Conservation (phyloP, 2,113 vertebrate species). For the Fulmarus glacialis region DNA sequence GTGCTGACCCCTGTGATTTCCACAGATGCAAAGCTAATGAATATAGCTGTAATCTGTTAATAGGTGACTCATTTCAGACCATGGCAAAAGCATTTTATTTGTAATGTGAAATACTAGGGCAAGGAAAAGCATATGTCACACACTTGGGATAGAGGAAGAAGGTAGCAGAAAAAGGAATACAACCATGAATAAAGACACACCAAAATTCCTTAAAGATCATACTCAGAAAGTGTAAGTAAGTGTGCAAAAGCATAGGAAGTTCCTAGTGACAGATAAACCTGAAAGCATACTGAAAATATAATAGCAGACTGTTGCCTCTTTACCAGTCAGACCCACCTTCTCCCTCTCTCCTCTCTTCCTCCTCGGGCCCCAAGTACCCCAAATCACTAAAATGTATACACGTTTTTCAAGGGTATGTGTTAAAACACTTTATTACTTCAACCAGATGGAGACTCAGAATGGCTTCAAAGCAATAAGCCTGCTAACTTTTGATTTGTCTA, state of each 20-base stretch:
- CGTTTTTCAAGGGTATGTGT: not conserved
- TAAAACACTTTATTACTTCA: not conserved
- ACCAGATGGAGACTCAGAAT: not conserved
- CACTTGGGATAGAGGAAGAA: not conserved
- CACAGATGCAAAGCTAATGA: conserved; percentile 68
- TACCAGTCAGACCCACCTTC: not conserved
- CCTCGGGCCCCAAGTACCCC: not conserved
- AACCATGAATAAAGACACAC: not conserved
- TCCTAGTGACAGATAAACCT: not conserved
- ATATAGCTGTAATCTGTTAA: conserved; percentile 58
- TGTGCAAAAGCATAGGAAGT: not conserved
- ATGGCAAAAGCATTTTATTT: conserved; percentile 11
- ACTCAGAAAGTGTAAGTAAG: not conserved
- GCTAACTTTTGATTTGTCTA: not conserved
- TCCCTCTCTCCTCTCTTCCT: not conserved
- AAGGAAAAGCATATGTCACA: not conserved
- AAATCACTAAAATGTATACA: not conserved
- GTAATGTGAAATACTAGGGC: not conserved
- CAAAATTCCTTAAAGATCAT: not conserved
- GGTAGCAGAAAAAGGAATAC: not conserved
- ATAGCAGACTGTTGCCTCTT: not conserved
- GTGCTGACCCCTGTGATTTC: conserved; percentile 65
- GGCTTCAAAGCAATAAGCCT: not conserved
- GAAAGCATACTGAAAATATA: not conserved
- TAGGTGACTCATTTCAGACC: conserved; percentile 61